Evolutionary conservation across 2,113 vertebrate species (phyloP).

Genomic region (Pogona vitticeps): DNA sequence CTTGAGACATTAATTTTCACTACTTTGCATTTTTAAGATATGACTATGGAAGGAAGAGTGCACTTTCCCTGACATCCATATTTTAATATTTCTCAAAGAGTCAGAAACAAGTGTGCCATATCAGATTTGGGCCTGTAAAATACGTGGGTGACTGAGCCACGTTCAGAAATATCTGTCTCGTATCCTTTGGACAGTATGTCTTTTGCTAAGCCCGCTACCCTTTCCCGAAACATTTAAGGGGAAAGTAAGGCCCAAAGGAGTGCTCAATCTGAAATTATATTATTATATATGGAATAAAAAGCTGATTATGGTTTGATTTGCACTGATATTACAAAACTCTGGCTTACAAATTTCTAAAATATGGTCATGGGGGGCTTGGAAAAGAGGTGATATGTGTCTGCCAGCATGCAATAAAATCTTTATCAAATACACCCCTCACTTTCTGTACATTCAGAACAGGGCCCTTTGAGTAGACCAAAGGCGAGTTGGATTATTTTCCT

Average conservation of each 20-base stretch:
- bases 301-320: neutral
- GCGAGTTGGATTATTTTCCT: neutral
- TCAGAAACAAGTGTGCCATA: neutral
- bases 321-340: neutral
- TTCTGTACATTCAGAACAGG: neutral
- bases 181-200: neutral
- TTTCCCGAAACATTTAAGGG: neutral
- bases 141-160: neutral
- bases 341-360: neutral
- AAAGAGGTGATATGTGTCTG: neutral
- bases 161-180: neutral
- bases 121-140: neutral
- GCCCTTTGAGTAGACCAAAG: neutral
- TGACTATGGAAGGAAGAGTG: neutral
- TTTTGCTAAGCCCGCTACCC: neutral
- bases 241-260: neutral
- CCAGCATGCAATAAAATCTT: neutral
- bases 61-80: neutral
- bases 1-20: neutral
- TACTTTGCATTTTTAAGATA: constrained; percentile 4
- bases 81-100: neutral
- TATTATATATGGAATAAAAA: neutral
- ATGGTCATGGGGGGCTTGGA: neutral
- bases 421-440: neutral
- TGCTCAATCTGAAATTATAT: neutral